Evolutionary conservation across 2,797 vertebrate species (phyloP), one percentile per base, ranked within the genome.

Genomic region (Psittacula echo): DNA sequence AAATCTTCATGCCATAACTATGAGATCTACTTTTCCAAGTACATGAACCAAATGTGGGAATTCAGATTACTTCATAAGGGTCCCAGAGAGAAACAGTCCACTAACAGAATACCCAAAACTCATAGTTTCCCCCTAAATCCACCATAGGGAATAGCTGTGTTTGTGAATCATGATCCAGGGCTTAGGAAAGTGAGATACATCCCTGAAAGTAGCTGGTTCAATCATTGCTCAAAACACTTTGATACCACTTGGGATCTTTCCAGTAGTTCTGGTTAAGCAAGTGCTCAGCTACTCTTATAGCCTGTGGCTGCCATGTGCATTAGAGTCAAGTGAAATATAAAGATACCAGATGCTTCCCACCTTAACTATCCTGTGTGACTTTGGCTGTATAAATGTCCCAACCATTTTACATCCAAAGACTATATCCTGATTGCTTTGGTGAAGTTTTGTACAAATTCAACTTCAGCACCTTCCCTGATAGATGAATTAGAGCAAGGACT

Each of bases 191-290:
- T 66, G 54, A 95, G 83, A 93, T 89, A 95, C 82, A 79, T 45
- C 72, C 51, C 68, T 2, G 1, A 94, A 91, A 67, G 54, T 9
- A 94, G 42, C 76, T 85, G 87, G 70, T 87, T 94, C 79, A 72
- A 53, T 74, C 78, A 65, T 65, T 88, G 70, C 70, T 93, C 45
- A 86, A 88, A 95, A 90, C 53, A 85, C 87, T 92, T 61, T 95
- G 85, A 86, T 88, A 91, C 71, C 54, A 66, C 32, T 58, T 87
- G 70, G 74, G 89, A 79, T 60, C 30, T 92, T 95, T 90, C 92
- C 74, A 79, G 85, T 91, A 61, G 39, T 91, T 90, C 75, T 88
- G 85, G 91, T 94, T 94, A 54, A 84, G 74, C 93, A 60, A 76
- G 88, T 45, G 67, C 77, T 88, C 26, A 76, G 64, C 73, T 89